A percentile compares a stretch with the other conserved stretches of the same genome.
Conservation (phyloP, 2,797 vertebrate species). For the Helarctos malayanus region DNA sequence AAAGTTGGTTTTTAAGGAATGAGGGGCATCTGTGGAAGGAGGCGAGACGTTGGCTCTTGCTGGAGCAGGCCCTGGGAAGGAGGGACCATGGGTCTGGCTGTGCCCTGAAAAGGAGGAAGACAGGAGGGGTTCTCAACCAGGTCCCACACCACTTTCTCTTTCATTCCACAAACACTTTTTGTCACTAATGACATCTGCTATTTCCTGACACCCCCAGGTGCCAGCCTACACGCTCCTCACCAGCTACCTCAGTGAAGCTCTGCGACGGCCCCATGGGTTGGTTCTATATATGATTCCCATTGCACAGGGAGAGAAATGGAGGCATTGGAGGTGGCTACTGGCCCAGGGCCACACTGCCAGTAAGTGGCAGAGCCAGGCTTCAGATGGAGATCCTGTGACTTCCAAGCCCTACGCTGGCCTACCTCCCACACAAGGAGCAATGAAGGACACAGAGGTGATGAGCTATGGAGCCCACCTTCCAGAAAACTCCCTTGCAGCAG, state of each 20-base stretch:
- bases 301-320: not conserved
- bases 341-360: not conserved
- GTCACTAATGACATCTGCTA: not conserved
- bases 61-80: conserved; percentile 81
- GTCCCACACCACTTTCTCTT: not conserved
- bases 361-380: not conserved
- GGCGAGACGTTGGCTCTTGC: conserved; percentile 58
- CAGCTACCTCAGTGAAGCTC: not conserved
- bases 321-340: not conserved
- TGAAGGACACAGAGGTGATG: not conserved
- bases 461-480: not conserved
- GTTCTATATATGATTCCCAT: not conserved
- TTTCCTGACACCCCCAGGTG: not conserved
- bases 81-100: not conserved
- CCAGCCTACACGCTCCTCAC: not conserved
- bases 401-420: not conserved
- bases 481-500: not conserved
- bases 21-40: conserved; percentile 80
- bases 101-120: not conserved
- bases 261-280: not conserved
- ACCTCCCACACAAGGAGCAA: not conserved
- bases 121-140: too few species aligned
- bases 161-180: not conserved
- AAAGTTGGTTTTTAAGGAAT: conserved; percentile 80
- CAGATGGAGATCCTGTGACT: not conserved